A percentile compares a stretch with the other conserved stretches of the same genome.
Evolutionary conservation across 2,113 vertebrate species (phyloP).

Genomic region (Aix galericulata): DNA sequence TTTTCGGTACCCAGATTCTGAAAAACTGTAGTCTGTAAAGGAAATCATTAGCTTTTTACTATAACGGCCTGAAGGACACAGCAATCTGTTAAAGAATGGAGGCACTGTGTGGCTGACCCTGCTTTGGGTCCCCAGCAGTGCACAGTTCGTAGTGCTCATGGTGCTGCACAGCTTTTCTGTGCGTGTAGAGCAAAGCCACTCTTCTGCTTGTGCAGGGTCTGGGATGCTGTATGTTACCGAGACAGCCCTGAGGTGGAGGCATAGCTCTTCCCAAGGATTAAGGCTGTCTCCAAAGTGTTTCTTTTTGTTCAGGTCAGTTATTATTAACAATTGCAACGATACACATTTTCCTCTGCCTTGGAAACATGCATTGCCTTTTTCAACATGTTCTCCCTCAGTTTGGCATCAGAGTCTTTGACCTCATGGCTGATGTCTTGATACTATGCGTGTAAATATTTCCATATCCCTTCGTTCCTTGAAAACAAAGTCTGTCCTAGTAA

Average conservation of each 20-base stretch:
- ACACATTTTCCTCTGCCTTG: neutral
- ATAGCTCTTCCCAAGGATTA: neutral
- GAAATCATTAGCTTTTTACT: neutral
- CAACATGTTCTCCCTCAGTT: neutral
- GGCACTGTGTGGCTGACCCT: neutral
- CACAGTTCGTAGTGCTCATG: accelerated
- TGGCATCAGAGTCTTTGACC: neutral
- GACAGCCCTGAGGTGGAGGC: neutral
- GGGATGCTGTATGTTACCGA: neutral
- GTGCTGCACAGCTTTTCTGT: neutral
- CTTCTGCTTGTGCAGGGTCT: neutral
- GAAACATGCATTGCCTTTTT: neutral
- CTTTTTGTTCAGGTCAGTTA: neutral
- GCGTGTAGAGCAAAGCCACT: neutral
- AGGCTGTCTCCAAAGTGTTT: neutral
- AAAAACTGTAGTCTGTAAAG: neutral
- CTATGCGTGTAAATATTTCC: conserved; percentile 26
- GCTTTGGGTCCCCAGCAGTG: neutral
- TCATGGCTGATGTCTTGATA: neutral
- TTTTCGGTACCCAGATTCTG: neutral
- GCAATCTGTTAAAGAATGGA: neutral
- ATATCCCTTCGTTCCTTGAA: conserved; percentile 7
- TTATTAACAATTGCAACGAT: neutral
- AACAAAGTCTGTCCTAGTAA: conserved; percentile 18
- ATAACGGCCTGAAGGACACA: neutral